A percentile compares a stretch with the other conserved stretches of the same genome.
phyloP scores from a whole-genome alignment of 2,113 vertebrate genomes.

The Cyprinodon tularosa region DNA sequence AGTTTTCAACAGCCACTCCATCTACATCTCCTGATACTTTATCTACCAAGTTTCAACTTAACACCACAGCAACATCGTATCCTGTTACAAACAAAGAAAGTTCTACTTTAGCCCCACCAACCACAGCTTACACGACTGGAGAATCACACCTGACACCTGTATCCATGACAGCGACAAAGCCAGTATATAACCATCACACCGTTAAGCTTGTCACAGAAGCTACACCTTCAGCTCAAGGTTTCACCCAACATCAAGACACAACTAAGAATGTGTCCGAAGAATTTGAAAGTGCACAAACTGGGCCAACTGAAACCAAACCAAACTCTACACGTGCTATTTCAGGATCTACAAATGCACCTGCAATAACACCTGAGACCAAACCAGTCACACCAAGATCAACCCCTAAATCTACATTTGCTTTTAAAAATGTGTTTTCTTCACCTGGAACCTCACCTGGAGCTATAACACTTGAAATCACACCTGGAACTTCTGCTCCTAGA shows the following conservation, averaged over 20 bases:
- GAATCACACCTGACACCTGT: neutral
- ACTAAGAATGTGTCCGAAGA: neutral
- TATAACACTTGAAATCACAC: neutral
- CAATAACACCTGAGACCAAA: neutral
- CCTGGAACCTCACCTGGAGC: neutral
- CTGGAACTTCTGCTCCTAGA: neutral
- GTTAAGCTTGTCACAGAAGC: neutral
- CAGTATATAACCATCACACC: neutral
- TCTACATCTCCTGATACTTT: neutral
- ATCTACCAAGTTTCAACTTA: neutral
- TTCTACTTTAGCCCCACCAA: neutral
- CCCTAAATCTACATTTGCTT: neutral
- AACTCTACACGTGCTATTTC: neutral
- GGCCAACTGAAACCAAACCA: neutral
- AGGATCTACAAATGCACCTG: neutral
- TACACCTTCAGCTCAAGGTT: neutral
- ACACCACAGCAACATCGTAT: neutral
- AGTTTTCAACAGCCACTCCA: neutral
- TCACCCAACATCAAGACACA: neutral
- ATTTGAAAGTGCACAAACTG: neutral
- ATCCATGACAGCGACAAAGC: neutral
- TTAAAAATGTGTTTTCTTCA: neutral
- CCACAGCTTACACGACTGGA: neutral
- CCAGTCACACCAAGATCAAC: neutral
- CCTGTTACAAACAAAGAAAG: neutral